Base-by-base conservation (phyloP, 2,797 vertebrate genomes). In the Sebastes flavidus region DNA sequence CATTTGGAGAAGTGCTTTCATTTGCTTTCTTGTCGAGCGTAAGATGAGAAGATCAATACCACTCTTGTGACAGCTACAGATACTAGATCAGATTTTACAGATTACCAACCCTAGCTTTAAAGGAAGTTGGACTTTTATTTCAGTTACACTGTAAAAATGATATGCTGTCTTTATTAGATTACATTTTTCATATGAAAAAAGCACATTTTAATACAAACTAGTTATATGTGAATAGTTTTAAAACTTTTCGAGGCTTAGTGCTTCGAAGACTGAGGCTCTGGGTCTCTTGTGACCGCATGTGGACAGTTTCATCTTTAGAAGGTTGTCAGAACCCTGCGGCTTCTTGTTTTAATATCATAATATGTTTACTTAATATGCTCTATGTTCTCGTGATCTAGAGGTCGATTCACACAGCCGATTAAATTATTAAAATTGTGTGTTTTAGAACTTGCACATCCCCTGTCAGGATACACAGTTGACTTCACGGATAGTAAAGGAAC, bases 401-500 rank as follows among this genome's bases (percentile, higher is more conserved):
- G 72, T 46, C 8, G 9, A 54, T 59, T 75, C 22, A 16, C 30
- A 65, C 32, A 66, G 22, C 14, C 2, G 2, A 63, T 38, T 71
- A 1, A 75, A 59, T 24, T 25, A 60, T 67, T 74, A 6, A 63
- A 58, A 55, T 0, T 62, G 24, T 70, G 49, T 86, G 32, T 66
- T 25, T 67, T 82, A 98, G 97, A 94, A 92, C 74, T 88, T 98
- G 65, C 88, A 95, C 24, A 94, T 98, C 72, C 97, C 97, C 29
- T 94, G 93, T 30, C 95, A 95, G 91, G 95, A 96, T 30, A 94
- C 95, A 58, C 93, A 94, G 72, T 36, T 99, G 82, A 87, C 96
- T 25, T 93, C 93, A 8, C 95, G 95, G 61, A 88, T 98, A 72
- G 85, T 95, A 71, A 94, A 95, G 46, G 96, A 96, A 56, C 88